Evolutionary conservation across 2,797 vertebrate genomes (phyloP).

Genomic region (Amblyopsis hoosieri): DNA sequence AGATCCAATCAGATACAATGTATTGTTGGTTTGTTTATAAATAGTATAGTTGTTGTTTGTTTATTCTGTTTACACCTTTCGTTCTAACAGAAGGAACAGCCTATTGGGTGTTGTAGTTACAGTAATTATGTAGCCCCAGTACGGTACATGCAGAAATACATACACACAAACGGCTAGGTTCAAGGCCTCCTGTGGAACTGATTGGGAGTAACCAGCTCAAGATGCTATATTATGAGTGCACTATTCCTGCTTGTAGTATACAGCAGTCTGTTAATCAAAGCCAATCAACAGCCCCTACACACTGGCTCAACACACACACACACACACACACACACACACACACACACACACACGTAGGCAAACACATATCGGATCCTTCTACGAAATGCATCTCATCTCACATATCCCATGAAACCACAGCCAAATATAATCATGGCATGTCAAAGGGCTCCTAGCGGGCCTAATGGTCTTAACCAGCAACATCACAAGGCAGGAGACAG

Average conservation of each 20-base stretch:
- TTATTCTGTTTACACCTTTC: constrained; percentile 10
- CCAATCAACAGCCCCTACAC: constrained; percentile 68
- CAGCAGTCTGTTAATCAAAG: constrained; percentile 69
- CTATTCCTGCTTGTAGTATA: constrained; percentile 48
- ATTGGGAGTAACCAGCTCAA: constrained; percentile 79
- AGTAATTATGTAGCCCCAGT: too few relatives aligned
- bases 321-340: constrained; percentile 16
- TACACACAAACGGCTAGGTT: constrained; percentile 25
- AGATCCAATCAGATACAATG: too few relatives aligned
- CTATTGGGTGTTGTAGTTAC: background rate
- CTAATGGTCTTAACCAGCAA: constrained; percentile 53
- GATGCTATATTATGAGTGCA: constrained; percentile 61
- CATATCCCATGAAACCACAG: constrained; percentile 39
- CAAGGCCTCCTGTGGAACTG: constrained; percentile 53
- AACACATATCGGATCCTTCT: constrained; percentile 32
- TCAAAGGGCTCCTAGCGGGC: constrained; percentile 55
- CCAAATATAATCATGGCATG: constrained; percentile 65
- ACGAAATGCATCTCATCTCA: constrained; percentile 44
- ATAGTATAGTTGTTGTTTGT: too few relatives aligned
- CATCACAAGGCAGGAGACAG: constrained; percentile 17
- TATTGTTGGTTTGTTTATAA: too few relatives aligned
- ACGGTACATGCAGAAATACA: constrained; percentile 12
- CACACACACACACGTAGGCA: constrained; percentile 16
- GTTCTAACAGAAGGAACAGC: background rate
- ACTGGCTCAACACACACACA: constrained; percentile 30